A percentile compares a stretch with the other conserved stretches of the same genome.
phyloP scores from a whole-genome alignment of 2,113 vertebrate species.

The human (Homo sapiens) region DNA sequence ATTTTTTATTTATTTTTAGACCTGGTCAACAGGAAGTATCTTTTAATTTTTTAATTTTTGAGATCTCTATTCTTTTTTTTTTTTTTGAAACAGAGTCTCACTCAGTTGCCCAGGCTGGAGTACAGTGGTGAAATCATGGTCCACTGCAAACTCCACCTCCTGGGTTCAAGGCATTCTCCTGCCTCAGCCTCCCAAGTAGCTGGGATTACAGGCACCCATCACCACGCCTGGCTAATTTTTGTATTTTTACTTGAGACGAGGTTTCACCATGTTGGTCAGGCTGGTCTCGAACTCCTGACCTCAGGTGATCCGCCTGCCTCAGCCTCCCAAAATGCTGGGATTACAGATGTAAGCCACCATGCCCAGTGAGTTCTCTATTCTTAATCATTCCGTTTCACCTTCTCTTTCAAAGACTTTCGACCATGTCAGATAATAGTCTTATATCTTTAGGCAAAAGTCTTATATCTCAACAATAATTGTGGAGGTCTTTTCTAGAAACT shows the following conservation, averaged over 20 bases:
- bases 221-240: neutral
- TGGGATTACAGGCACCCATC: neutral
- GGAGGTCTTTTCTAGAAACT: conserved; percentile 5
- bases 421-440: neutral
- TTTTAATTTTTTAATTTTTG: too few relatives aligned
- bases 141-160: neutral
- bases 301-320: neutral
- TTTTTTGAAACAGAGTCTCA: neutral
- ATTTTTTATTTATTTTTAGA: neutral
- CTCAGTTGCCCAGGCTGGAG: neutral
- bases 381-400: conserved; percentile 8
- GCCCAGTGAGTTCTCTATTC: neutral
- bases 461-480: neutral
- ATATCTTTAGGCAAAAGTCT: neutral
- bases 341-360: too few relatives aligned
- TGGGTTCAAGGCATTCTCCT: too few relatives aligned
- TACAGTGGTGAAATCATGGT: neutral
- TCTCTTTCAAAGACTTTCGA: neutral
- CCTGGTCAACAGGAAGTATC: too few relatives aligned
- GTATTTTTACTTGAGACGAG: too few relatives aligned
- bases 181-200: neutral
- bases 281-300: neutral
- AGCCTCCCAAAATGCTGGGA: neutral
- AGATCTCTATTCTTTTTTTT: too few relatives aligned
- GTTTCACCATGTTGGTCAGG: neutral